Conservation (phyloP, 1,140 invertebrate species). For the Sesamia nonagrioides region DNA sequence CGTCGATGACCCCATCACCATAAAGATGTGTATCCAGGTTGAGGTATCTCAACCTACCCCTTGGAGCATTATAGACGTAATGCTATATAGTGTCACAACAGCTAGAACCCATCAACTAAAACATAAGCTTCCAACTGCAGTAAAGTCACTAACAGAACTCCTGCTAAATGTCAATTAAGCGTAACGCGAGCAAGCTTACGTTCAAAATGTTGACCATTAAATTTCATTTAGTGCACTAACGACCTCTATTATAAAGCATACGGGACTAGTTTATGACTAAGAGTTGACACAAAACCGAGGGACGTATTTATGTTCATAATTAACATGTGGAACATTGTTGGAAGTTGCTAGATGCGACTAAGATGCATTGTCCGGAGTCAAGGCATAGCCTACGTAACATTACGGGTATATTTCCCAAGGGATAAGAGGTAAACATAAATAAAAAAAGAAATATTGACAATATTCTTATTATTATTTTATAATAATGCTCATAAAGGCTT, state of each 20-base stretch:
- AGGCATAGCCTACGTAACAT: not conserved
- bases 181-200: constrained; percentile 19
- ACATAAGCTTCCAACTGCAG: constrained; percentile 2
- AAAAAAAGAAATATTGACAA: no score
- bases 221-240: constrained; percentile 57
- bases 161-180: constrained; percentile 32
- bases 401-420: no score
- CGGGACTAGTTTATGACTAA: constrained; percentile 57
- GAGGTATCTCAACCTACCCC: no score
- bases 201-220: constrained; percentile 53
- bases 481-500: no score
- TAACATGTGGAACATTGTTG: not conserved
- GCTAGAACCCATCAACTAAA: not conserved
- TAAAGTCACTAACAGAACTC: not conserved
- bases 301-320: constrained; percentile 57
- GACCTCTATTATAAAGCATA: constrained; percentile 53
- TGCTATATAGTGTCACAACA: not conserved
- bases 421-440: no score
- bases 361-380: no score
- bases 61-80: no score
- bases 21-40: no score
- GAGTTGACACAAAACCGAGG: constrained; percentile 46
- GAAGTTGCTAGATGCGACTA: not conserved
- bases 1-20: no score
- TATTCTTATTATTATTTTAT: no score